Evolutionary conservation across 2,888 invertebrate species (phyloP).

Genomic region (Biston stratarius): DNA sequence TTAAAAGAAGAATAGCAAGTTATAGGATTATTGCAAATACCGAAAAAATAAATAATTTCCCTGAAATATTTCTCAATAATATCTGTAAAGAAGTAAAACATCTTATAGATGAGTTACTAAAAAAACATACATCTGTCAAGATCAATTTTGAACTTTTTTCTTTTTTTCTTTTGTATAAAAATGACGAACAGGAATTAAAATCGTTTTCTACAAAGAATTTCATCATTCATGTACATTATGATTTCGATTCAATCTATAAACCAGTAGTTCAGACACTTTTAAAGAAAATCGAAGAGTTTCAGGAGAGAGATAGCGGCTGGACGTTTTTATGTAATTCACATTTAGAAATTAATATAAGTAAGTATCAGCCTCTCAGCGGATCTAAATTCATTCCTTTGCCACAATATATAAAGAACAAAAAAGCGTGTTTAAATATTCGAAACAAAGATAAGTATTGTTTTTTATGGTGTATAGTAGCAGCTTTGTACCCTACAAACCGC

Average conservation of each 20-base stretch:
- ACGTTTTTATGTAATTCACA: not conserved
- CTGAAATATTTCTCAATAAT: too few species aligned
- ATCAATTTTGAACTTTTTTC: too few species aligned
- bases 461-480: not conserved
- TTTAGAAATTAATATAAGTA: not conserved
- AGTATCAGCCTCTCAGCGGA: not conserved
- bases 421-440: not conserved
- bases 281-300: not conserved
- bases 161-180: too few species aligned
- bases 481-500: not conserved
- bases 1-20: too few species aligned
- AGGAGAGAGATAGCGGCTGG: not conserved
- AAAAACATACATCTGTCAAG: too few species aligned
- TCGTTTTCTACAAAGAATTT: not conserved
- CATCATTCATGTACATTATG: not conserved
- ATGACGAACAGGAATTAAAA: not conserved
- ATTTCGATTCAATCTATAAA: too few species aligned
- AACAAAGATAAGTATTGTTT: not conserved
- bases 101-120: too few species aligned
- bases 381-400: not conserved
- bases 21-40: too few species aligned
- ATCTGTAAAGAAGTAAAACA: too few species aligned
- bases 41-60: too few species aligned
- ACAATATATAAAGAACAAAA: not conserved
- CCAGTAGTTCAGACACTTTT: too few species aligned